phyloP scores from a whole-genome alignment of 2,797 vertebrate species.

The Eospalax fontanierii region DNA sequence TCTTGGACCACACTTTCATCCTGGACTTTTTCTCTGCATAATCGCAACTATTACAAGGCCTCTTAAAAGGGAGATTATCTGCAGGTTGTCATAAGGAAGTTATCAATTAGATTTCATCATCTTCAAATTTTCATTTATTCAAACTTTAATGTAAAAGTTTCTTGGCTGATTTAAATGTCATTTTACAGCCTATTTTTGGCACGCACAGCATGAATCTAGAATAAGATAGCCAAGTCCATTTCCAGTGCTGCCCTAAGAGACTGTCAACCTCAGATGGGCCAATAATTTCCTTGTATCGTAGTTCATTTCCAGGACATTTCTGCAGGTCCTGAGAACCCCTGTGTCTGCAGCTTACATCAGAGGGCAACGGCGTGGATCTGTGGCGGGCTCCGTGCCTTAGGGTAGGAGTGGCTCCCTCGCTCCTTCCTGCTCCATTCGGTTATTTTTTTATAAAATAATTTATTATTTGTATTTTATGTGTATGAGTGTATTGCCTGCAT shows the following conservation, averaged over 20 bases:
- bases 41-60: slow-evolving; percentile 73
- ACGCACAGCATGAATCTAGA: slow-evolving; percentile 24
- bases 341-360: background rate
- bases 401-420: background rate
- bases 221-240: background rate
- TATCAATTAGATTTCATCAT: slow-evolving; percentile 83
- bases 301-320: slow-evolving; percentile 27
- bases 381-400: background rate
- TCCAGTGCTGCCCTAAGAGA: background rate
- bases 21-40: slow-evolving; percentile 72
- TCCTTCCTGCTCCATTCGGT: background rate
- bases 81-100: slow-evolving; percentile 79
- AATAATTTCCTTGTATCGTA: slow-evolving; percentile 44
- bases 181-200: slow-evolving; percentile 60
- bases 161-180: slow-evolving; percentile 60
- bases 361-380: background rate
- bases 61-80: slow-evolving; percentile 77
- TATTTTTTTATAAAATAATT: background rate
- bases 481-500: too few species aligned
- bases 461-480: too few species aligned
- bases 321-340: background rate
- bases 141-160: slow-evolving; percentile 65
- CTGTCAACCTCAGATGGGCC: background rate
- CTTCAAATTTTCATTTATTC: slow-evolving; percentile 80
- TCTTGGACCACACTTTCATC: slow-evolving; percentile 80